A percentile compares a stretch with the other conserved stretches of the same genome.
Conservation (phyloP, 2,113 vertebrate genomes). For the Diphyllodes magnificus region DNA sequence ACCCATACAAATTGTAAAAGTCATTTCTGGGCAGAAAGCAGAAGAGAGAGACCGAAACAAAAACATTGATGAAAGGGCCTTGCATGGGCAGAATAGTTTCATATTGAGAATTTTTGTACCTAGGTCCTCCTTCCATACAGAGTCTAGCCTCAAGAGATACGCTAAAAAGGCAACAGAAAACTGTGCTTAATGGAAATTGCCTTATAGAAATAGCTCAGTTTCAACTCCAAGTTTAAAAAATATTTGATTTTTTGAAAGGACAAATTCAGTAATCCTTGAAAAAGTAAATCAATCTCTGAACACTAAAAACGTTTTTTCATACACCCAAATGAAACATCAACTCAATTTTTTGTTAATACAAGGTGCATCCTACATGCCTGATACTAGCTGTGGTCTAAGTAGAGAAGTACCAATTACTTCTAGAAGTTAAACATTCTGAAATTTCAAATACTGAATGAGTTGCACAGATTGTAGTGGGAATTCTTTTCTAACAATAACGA, state of each 20-base stretch:
- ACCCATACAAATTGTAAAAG: not conserved
- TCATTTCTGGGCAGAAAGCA: not conserved
- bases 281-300: not conserved
- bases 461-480: not conserved
- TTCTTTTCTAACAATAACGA: not conserved
- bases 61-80: not conserved
- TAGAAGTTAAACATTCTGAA: not conserved
- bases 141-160: not conserved
- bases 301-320: not conserved
- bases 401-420: not conserved
- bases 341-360: not conserved
- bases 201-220: not conserved
- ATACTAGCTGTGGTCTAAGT: not conserved
- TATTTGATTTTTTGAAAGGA: not conserved
- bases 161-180: not conserved
- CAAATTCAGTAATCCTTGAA: not conserved
- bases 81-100: not conserved
- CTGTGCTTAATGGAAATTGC: not conserved
- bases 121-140: not conserved
- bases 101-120: not conserved
- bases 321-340: rapidly evolving
- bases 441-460: not conserved
- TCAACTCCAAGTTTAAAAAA: not conserved
- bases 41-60: not conserved
- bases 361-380: not conserved